Conservation (phyloP, 2,797 vertebrate species). For the Megaceryle alcyon region DNA sequence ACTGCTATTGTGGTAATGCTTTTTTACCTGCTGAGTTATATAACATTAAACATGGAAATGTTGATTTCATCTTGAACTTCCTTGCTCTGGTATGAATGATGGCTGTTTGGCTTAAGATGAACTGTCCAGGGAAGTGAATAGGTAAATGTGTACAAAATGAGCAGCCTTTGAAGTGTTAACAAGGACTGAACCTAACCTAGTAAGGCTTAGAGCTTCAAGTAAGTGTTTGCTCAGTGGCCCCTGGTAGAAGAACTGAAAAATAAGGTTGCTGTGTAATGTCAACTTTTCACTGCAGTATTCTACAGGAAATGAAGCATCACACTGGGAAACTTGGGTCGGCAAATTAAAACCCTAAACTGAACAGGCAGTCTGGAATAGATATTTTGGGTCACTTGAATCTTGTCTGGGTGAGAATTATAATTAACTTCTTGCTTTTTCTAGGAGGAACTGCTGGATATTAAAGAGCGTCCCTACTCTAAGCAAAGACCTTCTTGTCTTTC, state of each 20-base stretch:
- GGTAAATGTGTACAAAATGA: neutral
- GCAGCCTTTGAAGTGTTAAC: neutral
- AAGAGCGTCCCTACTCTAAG: conserved; percentile 92
- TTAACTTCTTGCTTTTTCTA: conserved; percentile 54
- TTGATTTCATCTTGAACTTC: neutral
- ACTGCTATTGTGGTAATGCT: neutral
- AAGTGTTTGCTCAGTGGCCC: neutral
- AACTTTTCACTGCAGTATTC: neutral
- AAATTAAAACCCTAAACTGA: neutral
- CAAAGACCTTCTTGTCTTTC: conserved; percentile 94
- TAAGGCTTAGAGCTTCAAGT: neutral
- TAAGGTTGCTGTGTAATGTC: neutral
- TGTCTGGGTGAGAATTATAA: neutral
- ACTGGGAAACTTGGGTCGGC: neutral
- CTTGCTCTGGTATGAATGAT: neutral
- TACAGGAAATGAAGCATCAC: neutral
- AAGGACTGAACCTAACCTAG: neutral
- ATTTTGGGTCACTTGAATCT: neutral
- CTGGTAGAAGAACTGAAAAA: neutral
- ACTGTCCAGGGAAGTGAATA: neutral
- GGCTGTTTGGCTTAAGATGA: neutral
- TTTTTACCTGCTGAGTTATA: neutral
- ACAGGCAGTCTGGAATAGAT: neutral
- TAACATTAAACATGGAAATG: neutral
- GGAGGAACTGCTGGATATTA: conserved; percentile 97